Percentiles rank a stretch among this genome's conserved stretches.
These are phyloP conservation scores for Julus scanicus DNA, from an alignment of 2,888 invertebrate species.

Conservation along the genomic window DNA sequence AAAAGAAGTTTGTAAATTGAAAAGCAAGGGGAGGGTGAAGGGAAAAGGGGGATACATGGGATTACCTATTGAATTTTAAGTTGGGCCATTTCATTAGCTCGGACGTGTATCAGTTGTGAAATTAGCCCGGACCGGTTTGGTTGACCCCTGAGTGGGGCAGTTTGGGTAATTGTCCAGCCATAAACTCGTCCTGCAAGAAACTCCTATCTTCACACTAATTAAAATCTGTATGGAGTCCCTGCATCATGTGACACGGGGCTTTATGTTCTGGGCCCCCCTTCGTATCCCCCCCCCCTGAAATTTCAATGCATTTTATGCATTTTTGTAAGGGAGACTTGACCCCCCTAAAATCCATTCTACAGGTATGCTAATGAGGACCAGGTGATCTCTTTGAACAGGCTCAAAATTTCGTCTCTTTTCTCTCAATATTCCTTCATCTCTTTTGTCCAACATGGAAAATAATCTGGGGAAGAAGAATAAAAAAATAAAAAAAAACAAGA, in stretches of 20 bases:
- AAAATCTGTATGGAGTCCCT: not conserved
- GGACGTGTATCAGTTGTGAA: conserved; percentile 9
- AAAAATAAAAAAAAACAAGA: conserved; percentile 13
- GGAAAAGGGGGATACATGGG: not conserved
- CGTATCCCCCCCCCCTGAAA: not conserved
- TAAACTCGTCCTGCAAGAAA: not conserved
- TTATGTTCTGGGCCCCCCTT: not conserved
- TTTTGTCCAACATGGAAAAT: conserved; percentile 49
- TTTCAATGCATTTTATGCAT: conserved; percentile 39
- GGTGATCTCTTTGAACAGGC: conserved; percentile 39
- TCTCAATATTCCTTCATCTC: conserved; percentile 46
- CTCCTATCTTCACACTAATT: conserved; percentile 35
- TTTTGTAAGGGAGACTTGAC: not conserved
- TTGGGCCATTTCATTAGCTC: not conserved
- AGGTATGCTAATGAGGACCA: conserved; percentile 39
- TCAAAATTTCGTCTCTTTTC: conserved; percentile 38
- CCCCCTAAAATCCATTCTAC: not conserved
- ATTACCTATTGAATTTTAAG: not conserved
- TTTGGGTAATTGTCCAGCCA: conserved; percentile 30
- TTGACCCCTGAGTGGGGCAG: not conserved
- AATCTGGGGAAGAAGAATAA: conserved; percentile 17
- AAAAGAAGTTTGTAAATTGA: too few species aligned
- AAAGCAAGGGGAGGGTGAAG: not conserved
- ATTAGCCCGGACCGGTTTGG: conserved; percentile 24
- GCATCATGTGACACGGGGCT: not conserved